phyloP scores from a whole-genome alignment of 2,797 vertebrate species.

The Adelosebastes latens region DNA sequence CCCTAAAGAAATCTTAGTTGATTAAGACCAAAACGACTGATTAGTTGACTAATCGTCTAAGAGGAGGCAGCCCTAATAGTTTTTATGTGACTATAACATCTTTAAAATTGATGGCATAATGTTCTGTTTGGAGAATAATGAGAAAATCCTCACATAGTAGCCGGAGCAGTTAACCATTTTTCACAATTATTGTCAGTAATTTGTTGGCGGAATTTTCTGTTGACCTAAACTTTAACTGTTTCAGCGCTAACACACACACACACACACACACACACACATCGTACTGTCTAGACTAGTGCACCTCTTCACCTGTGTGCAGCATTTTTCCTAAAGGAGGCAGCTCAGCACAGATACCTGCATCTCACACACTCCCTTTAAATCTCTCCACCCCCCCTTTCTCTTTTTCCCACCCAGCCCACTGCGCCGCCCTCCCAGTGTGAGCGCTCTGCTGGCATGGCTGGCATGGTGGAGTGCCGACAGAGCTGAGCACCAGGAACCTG shows the following conservation, averaged over 20 bases:
- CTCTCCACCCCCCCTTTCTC: neutral
- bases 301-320: slow-evolving; percentile 10
- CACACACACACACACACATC: neutral
- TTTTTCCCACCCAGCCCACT: slow-evolving; percentile 38
- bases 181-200: neutral
- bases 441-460: slow-evolving; percentile 34
- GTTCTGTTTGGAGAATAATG: neutral
- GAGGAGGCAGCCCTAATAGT: too few species aligned
- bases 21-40: too few species aligned
- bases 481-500: slow-evolving; percentile 53
- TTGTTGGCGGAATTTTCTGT: neutral
- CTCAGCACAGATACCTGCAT: slow-evolving; percentile 20
- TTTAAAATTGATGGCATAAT: neutral
- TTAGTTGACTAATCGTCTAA: too few species aligned
- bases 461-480: slow-evolving; percentile 40
- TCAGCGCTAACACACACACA: neutral
- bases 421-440: slow-evolving; percentile 29
- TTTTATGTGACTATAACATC: neutral
- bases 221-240: neutral
- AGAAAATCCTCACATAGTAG: neutral
- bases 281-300: neutral
- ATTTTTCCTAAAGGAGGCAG: neutral
- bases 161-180: neutral
- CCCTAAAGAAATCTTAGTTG: too few species aligned
- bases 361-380: neutral